Evolutionary conservation across 2,113 vertebrate species (phyloP), one percentile per base, ranked within the genome.

Genomic region (Xerus inauris): DNA sequence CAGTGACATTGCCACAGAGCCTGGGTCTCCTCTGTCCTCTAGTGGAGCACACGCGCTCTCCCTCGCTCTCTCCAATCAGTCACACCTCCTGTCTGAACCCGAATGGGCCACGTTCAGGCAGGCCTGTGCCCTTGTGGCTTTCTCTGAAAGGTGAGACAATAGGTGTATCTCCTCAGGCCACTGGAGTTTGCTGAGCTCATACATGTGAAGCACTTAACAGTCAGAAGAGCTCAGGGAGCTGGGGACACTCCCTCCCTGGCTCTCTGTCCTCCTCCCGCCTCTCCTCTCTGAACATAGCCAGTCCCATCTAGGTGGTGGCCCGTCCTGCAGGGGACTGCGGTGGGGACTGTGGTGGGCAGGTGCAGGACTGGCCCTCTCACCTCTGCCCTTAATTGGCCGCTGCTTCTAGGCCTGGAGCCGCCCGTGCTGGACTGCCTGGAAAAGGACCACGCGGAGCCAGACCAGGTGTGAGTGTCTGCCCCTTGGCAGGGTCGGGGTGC

Each of bases 391-490:
- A 49, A 38, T 51, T 72, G 83, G 87, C 87, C 71, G 3, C 38
- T 76, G 20, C 67, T 95, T 94, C 32, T 95, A 99, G 99, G 98
- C 84, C 92, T 98, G 47, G 97, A 97, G 73, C 89, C 97, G 0
- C 98, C 98, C 0, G 96, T 79, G 57, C 89, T 99, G 97, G 98
- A 98, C 84, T 84, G 94, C 59, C 84, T 98, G 94, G 99, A 98
- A 98, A 99, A 98, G 97, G 99, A 98, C 97, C 99, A 96, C 0
- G 98, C 98, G 98, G 98, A 96, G 98, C 98, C 98, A 1, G 97
- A 98, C 45, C 98, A 98, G 0, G 98, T 98, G 99, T 99, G 98
- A 89, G 99, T 98, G 80, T 94, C 92, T 8, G n/a, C 28, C 45
- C 47, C 6, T 0, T 0, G 0, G 47, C 2, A 7, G 67, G 51